phyloP scores from a whole-genome alignment of 2,888 invertebrate species.

The Ametastegia equiseti region DNA sequence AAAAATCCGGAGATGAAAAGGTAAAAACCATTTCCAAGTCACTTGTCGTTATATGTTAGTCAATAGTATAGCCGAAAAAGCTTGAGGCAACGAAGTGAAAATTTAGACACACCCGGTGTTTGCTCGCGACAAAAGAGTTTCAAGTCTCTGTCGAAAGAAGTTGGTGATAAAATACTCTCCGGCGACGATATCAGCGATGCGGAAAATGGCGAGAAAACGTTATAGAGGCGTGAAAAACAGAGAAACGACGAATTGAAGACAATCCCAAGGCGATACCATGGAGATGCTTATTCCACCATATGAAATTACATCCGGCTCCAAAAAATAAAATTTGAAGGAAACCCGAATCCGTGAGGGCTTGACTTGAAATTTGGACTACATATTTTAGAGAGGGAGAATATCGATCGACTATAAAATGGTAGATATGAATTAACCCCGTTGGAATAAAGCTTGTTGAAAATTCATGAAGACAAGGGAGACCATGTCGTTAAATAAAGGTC shows the following conservation, averaged over 20 bases:
- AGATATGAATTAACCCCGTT: not conserved
- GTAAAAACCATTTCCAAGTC: too few species aligned
- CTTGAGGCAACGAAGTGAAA: constrained; percentile 16
- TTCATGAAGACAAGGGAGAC: not conserved
- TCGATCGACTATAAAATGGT: not conserved
- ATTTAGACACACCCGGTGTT: constrained; percentile 31
- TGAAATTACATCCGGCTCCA: not conserved
- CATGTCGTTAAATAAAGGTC: not conserved
- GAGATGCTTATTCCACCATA: constrained; percentile 5
- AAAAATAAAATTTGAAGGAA: not conserved
- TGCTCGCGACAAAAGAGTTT: constrained; percentile 19
- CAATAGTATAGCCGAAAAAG: not conserved
- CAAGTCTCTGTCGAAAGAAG: constrained; percentile 16
- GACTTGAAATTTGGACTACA: not conserved
- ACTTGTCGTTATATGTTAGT: not conserved
- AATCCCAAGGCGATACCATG: not conserved
- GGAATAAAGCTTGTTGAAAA: not conserved
- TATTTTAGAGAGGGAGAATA: not conserved
- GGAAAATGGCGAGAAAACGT: constrained; percentile 16
- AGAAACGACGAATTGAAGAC: not conserved
- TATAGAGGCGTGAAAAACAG: not conserved
- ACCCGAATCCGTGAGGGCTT: not conserved
- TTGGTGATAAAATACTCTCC: constrained; percentile 22
- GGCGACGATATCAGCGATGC: constrained; percentile 10
- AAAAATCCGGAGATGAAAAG: too few species aligned